A percentile compares a stretch with the other conserved stretches of the same genome.
phyloP scores from a whole-genome alignment of 2,797 vertebrate genomes.

The Clarias fuscus region DNA sequence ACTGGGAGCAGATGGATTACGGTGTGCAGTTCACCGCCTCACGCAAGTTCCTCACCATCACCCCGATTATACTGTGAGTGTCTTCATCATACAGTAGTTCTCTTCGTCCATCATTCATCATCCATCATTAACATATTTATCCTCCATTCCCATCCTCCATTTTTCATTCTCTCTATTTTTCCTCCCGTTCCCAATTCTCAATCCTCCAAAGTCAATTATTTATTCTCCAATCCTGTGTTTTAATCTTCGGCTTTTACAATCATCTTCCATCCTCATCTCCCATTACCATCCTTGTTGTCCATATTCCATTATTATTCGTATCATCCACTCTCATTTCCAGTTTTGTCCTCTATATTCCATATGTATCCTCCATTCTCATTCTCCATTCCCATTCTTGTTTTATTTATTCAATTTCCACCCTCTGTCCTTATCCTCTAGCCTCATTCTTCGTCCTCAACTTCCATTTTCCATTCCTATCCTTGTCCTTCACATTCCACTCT shows the following conservation, averaged over 20 bases:
- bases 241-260: no score
- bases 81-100: no score
- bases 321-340: no score
- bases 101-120: not conserved
- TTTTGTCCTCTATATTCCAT: no score
- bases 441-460: not conserved
- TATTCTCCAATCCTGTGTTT: no score
- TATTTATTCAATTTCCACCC: not conserved
- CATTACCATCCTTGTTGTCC: not conserved
- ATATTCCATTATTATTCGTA: not conserved
- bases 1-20: constrained; percentile 99
- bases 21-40: constrained; percentile 95
- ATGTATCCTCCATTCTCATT: not conserved
- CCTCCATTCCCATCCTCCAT: not conserved
- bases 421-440: not conserved
- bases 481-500: not conserved
- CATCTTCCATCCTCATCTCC: not conserved
- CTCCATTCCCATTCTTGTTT: not conserved
- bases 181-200: no score
- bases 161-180: not conserved
- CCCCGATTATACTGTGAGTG: constrained; percentile 93
- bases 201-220: no score
- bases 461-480: no score
- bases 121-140: not conserved
- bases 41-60: constrained; percentile 97